Base-by-base conservation (phyloP, 35 echinoderm and acorn worm species). In the Apostichopus californicus region DNA sequence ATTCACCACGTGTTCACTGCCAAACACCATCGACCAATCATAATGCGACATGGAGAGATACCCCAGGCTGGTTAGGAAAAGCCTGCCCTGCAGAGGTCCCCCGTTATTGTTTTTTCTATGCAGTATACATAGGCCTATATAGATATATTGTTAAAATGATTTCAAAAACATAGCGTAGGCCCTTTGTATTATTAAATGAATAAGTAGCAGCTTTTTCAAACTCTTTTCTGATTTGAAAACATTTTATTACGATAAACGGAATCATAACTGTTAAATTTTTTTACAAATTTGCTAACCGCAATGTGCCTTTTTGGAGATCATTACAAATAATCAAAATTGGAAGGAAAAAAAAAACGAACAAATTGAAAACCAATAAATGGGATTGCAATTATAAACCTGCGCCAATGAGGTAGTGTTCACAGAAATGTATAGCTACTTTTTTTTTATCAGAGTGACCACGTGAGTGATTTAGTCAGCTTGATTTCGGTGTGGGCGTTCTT, bases 1-100 rank as follows among this genome's bases (percentile, higher is more conserved):
- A 91, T 91, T 91, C 89, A 46, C 34, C 34, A 91, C 55, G 71
- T 91, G 72, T 91, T 78, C 89, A 77, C 89, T 91, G 89, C 89
- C 89, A 91, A 91, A 91, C 71, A 78, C 89, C 72, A 91, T 53
- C 89, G 89, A 91, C 77, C 86, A 89, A 89, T 89, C 86, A 89
- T 85, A 85, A 55, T 11, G 81, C 21, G 81, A 81, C 28, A 81
- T 81, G 23, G 26, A 55, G 20, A 81, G 78, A 81, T 61, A 78
- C 8, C 77, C 80, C 80, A 75, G 71, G 14, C 71, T 75, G 71
- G 71, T 46, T 20, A 22, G 71, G 20, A 75, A 46, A 46, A 75
- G 71, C 71, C 71, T 57, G 14, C 80, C 46, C 80, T 12, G 86
- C 86, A 64, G 61, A 72, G 68, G 86, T 89, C 86, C 86, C 80